These are phyloP conservation scores for Chaenocephalus aceratus DNA, from an alignment of 2,113 vertebrate genomes.

Conservation along the genomic window DNA sequence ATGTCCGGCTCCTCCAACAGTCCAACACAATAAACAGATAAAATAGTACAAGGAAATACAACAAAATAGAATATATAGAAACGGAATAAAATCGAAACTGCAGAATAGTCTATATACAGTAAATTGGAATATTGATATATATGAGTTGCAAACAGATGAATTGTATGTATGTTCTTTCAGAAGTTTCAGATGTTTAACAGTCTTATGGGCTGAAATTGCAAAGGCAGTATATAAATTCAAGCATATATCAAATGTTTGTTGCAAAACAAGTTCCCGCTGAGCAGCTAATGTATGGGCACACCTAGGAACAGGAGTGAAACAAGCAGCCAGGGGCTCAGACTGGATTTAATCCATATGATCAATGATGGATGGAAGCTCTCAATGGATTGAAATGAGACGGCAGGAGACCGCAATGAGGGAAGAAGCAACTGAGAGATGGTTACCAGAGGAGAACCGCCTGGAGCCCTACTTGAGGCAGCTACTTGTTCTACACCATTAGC, in stretches of 20 bases:
- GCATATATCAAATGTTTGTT: background rate
- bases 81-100: no score
- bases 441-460: conserved; percentile 8
- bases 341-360: conserved; percentile 46
- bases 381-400: conserved; percentile 43
- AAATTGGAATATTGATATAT: no score
- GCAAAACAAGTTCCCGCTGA: conserved; percentile 15
- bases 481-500: conserved; percentile 15
- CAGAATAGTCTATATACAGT: no score
- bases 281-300: conserved; percentile 2
- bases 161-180: no score
- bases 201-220: no score
- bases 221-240: background rate
- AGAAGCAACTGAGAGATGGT: conserved; percentile 13
- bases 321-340: conserved; percentile 23
- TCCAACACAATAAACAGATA: no score
- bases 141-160: no score
- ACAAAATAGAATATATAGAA: no score
- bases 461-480: conserved; percentile 15
- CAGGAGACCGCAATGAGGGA: conserved; percentile 7
- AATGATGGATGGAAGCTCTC: conserved; percentile 44
- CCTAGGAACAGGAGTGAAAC: conserved; percentile 1
- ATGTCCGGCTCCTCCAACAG: no score
- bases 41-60: no score
- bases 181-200: no score